Evolutionary conservation across 2,113 vertebrate species (phyloP), one percentile per base, ranked within the genome.

Genomic region (Dipodomys merriami): DNA sequence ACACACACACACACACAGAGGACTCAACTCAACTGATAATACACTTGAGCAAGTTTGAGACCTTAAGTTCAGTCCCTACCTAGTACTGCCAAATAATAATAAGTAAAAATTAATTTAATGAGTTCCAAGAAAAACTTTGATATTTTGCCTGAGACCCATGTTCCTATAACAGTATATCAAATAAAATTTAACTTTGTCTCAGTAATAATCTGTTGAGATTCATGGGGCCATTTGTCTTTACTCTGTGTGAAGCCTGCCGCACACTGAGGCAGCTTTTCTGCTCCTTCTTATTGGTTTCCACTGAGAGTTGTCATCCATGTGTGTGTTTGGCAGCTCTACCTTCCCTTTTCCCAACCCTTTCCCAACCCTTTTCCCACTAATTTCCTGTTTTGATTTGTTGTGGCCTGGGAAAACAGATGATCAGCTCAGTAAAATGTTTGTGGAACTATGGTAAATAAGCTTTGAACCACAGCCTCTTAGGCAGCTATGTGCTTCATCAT

Each of bases 361-460:
- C 29, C 65, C 35, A n/a, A 18, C 22, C 33, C 67, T 23, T 29
- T 15, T 68, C 62, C 44, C 1, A 44, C 29, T 78, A 12, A 87
- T 94, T 95, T 93, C 82, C 85, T 91, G 60, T 68, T 92, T 95
- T 73, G 67, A 83, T 88, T 88, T 81, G 44, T 64, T 44, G 23
- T 77, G n/a, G 15, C 68, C 64, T 69, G 20, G 9, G 46, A 86
- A 83, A 78, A 29, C 22, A 93, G 33, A 83, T 76, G 39, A 89
- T 69, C 35, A 67, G 23, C 49, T 95, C 89, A 19, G 89, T 94
- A 49, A 79, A 91, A 39, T 94, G 44, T 90, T 95, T 93, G 73
- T 77, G 67, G 81, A 92, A 65, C 44, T 86, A 1, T 88, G 23
- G 46, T 80, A 86, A 86, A 78, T 86, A 86, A 71, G 53, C 77